phyloP scores from a whole-genome alignment of 2,797 vertebrate species.

The Loriculus beryllinus region DNA sequence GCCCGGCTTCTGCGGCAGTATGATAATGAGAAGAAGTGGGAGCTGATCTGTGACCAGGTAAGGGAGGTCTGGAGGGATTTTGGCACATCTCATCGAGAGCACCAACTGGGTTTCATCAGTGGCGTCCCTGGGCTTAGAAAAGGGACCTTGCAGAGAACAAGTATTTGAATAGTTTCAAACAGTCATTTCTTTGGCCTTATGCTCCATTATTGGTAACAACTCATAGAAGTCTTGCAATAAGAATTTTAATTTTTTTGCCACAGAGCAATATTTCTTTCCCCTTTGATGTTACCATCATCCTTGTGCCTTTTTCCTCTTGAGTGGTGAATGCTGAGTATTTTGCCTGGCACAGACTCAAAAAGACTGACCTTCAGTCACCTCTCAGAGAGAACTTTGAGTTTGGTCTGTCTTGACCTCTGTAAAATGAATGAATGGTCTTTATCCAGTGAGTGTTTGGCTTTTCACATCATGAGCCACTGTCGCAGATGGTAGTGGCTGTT shows the following conservation, averaged over 20 bases:
- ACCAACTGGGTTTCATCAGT: fast-evolving
- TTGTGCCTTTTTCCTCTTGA: not conserved
- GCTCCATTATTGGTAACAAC: fast-evolving
- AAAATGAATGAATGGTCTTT: fast-evolving
- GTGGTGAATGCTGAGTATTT: not conserved
- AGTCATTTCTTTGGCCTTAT: not conserved
- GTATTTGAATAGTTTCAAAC: not conserved
- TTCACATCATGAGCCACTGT: fast-evolving
- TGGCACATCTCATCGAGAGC: not conserved
- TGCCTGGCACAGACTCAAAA: not conserved
- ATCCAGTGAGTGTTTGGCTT: not conserved
- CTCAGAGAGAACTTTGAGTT: not conserved
- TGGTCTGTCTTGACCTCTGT: not conserved
- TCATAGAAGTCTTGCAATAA: not conserved
- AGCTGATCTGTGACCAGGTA: slow-evolving; percentile 98
- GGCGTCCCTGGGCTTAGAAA: fast-evolving
- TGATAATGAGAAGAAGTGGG: slow-evolving; percentile 98
- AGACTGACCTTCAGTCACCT: not conserved
- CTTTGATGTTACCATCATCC: not conserved
- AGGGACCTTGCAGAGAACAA: not conserved
- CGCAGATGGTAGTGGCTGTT: not conserved
- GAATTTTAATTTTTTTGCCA: not conserved
- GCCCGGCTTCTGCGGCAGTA: slow-evolving; percentile 94
- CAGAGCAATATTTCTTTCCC: not conserved
- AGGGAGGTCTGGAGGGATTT: not conserved